A percentile compares a stretch with the other conserved stretches of the same genome.
phyloP scores from a whole-genome alignment of 2,113 vertebrate species.

The Platycercus adscitus region DNA sequence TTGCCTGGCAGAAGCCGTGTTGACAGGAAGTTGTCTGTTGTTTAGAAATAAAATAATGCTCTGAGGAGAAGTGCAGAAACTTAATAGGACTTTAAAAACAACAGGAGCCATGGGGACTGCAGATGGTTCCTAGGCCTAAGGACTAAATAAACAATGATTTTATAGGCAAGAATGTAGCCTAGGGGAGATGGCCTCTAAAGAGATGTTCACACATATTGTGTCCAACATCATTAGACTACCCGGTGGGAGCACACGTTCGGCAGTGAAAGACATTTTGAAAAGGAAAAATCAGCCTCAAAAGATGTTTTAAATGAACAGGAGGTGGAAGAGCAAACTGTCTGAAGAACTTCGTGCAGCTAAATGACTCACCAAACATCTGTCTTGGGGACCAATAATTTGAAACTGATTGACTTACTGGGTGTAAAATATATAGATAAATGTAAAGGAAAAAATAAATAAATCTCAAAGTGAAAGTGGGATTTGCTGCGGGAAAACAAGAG shows the following conservation, averaged over 20 bases:
- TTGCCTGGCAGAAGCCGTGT: slow-evolving; percentile 14
- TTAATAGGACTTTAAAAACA: slow-evolving; percentile 83
- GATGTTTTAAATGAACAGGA: slow-evolving; percentile 55
- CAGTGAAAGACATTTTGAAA: slow-evolving; percentile 60
- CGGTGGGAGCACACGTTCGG: slow-evolving; percentile 61
- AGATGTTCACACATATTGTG: slow-evolving; percentile 66
- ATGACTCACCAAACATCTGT: slow-evolving; percentile 55
- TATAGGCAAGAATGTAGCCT: slow-evolving; percentile 74
- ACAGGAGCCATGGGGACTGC: slow-evolving; percentile 76
- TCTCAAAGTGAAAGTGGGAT: neutral
- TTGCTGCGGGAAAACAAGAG: neutral
- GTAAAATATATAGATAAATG: slow-evolving; percentile 58
- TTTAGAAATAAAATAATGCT: slow-evolving; percentile 82
- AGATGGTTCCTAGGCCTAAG: slow-evolving; percentile 78
- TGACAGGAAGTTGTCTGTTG: slow-evolving; percentile 67
- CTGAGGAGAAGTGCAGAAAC: slow-evolving; percentile 76
- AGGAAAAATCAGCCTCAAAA: slow-evolving; percentile 59
- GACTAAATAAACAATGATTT: slow-evolving; percentile 74
- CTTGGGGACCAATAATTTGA: slow-evolving; percentile 54
- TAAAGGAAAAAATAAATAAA: neutral
- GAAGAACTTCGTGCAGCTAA: slow-evolving; percentile 1
- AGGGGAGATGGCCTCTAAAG: slow-evolving; percentile 73
- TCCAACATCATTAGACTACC: slow-evolving; percentile 83
- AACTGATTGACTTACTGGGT: slow-evolving; percentile 49
- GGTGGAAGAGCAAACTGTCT: slow-evolving; percentile 52